phyloP scores from a whole-genome alignment of 1,140 invertebrate genomes.

The Magallana ariakensis region DNA sequence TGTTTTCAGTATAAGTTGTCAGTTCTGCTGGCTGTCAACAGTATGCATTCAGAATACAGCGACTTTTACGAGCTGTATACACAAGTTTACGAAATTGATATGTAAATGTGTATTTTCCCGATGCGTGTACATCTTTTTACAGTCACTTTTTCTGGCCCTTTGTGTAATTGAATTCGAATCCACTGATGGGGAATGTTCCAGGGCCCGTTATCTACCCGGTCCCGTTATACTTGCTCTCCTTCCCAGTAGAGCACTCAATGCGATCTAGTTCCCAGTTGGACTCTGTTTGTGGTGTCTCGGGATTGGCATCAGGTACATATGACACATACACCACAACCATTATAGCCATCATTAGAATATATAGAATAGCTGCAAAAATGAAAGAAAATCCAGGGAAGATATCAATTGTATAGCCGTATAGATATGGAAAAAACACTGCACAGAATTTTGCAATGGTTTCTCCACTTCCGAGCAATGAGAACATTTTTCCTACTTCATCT shows the following conservation, averaged over 20 bases:
- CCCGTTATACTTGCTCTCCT: no score
- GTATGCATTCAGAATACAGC: no score
- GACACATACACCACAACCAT: slow-evolving; percentile 49
- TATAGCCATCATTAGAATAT: slow-evolving; percentile 54
- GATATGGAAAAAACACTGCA: slow-evolving; percentile 63
- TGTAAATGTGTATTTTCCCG: no score
- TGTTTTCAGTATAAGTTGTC: no score
- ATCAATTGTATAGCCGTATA: slow-evolving; percentile 65
- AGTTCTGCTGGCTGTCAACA: no score
- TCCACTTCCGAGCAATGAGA: slow-evolving; percentile 61
- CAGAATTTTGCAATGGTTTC: slow-evolving; percentile 68
- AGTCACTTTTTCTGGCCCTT: no score
- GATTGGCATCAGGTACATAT: background rate
- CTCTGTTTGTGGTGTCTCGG: background rate
- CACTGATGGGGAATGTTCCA: no score
- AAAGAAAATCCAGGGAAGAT: slow-evolving; percentile 67
- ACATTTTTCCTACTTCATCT: slow-evolving; percentile 67
- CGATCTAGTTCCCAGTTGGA: background rate
- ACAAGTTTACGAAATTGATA: no score
- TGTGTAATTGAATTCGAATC: no score
- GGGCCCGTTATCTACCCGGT: no score
- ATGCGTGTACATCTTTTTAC: no score
- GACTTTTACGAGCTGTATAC: no score
- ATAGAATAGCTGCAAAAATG: slow-evolving; percentile 61
- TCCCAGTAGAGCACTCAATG: background rate